Percentiles rank a stretch among this genome's conserved stretches.
These are phyloP conservation scores for Batillaria attramentaria DNA, from an alignment of 1,140 invertebrate genomes.

Conservation along the genomic window DNA sequence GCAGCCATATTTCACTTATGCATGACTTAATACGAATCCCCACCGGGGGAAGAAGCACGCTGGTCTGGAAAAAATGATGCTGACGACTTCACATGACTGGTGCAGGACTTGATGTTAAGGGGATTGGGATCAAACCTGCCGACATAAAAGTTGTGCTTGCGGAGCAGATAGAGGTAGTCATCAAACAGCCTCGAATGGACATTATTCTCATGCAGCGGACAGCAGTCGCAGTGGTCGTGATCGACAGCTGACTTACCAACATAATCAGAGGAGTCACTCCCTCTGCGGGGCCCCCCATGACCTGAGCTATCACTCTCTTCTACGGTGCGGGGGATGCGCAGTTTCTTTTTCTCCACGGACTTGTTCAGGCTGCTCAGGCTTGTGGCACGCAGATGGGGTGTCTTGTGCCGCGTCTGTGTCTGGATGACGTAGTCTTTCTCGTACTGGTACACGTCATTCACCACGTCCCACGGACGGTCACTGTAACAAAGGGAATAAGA, in stretches of 20 bases:
- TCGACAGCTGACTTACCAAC: not conserved
- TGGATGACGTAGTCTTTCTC: slow-evolving; percentile 82
- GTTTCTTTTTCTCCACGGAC: slow-evolving; percentile 36
- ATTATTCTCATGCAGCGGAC: slow-evolving; percentile 13
- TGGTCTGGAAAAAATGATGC: too few relatives aligned
- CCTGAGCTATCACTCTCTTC: slow-evolving; percentile 67
- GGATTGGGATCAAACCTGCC: slow-evolving; percentile 17
- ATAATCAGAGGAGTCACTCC: slow-evolving; percentile 62
- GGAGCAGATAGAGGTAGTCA: slow-evolving; percentile 28
- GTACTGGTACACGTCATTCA: slow-evolving; percentile 87
- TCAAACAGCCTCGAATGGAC: not conserved
- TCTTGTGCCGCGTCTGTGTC: slow-evolving; percentile 82
- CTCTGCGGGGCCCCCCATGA: slow-evolving; percentile 52
- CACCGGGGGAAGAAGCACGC: too few relatives aligned
- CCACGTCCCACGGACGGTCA: slow-evolving; percentile 84
- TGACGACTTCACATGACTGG: too few relatives aligned
- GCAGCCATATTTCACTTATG: too few relatives aligned
- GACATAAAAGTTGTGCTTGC: slow-evolving; percentile 20
- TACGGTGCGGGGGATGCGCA: slow-evolving; percentile 26
- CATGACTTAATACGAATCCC: too few relatives aligned
- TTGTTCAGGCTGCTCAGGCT: slow-evolving; percentile 65
- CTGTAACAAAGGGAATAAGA: slow-evolving; percentile 51
- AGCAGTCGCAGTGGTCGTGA: slow-evolving; percentile 18
- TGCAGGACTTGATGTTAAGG: not conserved
- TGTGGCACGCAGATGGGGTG: slow-evolving; percentile 75